Evolutionary conservation across 2,888 invertebrate species (phyloP), one percentile per base, ranked within the genome.

Genomic region (Sinopyrophorus schimmeli): DNA sequence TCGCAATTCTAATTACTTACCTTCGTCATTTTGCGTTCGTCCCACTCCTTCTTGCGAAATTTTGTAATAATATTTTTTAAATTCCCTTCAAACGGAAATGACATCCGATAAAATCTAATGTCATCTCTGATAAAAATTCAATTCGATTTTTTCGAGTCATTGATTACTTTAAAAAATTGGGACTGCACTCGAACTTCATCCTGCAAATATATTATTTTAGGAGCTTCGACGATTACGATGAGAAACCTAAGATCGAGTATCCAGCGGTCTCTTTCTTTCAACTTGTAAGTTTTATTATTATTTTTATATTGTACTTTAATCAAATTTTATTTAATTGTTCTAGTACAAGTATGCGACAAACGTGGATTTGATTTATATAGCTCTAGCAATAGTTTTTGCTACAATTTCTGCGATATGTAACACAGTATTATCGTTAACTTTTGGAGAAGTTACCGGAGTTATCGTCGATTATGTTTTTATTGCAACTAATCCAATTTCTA

Each of bases 371-470:
- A 9, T 43, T 12, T 16, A 12, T 7, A 43, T 43, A 27, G 7
- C 27, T 3, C 9, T 43, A 11, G 43, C 26, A 1, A 34, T 35
- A 27, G 20, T 43, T 4, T 14, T 43, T 17, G 17, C 34, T 18
- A 27, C 82, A 2, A 68, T 74, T 14, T 81, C 83, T 1, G 87
- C 87, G 1, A 65, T 79, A 3, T 77, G 81, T 17, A 79, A 84
- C 30, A 88, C 88, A 0, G 62, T 83, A 1, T 85, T 87, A 71
- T 83, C 83, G 7, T 71, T 83, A 3, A 75, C 88, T 11, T 83
- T 87, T 63, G 85, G 88, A 1, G 72, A 77, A 41, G 69, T 89
- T 3, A 76, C 84, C 0, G 76, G 82, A 53, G 75, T 78, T 16
- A 83, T 89, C 76, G 83, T 72, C 2, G 54, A 61, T n/a, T 72